phyloP scores from a whole-genome alignment of 2,113 vertebrate species.

The Butastur rufipennis region DNA sequence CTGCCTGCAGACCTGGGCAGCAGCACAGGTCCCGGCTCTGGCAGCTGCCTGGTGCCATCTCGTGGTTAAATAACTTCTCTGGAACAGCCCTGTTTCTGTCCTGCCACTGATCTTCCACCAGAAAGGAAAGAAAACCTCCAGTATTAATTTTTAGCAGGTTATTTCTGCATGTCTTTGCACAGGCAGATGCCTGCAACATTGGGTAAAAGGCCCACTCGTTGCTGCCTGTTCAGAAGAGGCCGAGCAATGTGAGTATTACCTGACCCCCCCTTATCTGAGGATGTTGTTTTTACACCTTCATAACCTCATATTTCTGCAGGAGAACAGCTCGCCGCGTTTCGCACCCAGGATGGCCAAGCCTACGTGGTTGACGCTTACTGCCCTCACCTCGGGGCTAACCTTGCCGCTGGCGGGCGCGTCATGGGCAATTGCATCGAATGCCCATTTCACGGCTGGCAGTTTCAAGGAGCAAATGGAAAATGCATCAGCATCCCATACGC shows the following conservation, averaged over 20 bases:
- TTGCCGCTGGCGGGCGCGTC: constrained; percentile 75
- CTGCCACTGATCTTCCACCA: fast-evolving
- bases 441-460: constrained; percentile 83
- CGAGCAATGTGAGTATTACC: fast-evolving
- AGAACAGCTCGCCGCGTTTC: constrained; percentile 72
- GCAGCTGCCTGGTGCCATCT: constrained; percentile 43
- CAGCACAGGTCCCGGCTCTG: background rate
- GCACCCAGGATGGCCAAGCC: constrained; percentile 64
- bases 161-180: background rate
- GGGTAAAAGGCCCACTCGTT: fast-evolving
- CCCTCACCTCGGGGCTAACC: constrained; percentile 81
- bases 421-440: constrained; percentile 79
- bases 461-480: constrained; percentile 76
- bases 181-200: background rate
- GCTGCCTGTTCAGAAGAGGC: background rate
- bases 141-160: fast-evolving
- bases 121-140: too few relatives aligned
- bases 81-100: background rate
- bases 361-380: constrained; percentile 78
- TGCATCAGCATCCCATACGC: constrained; percentile 73
- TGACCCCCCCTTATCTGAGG: fast-evolving
- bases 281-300: fast-evolving
- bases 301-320: background rate
- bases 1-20: background rate
- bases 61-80: background rate